Evolutionary conservation across 2,113 vertebrate genomes (phyloP), one percentile per base, ranked within the genome.

Genomic region (Neotoma lepida): DNA sequence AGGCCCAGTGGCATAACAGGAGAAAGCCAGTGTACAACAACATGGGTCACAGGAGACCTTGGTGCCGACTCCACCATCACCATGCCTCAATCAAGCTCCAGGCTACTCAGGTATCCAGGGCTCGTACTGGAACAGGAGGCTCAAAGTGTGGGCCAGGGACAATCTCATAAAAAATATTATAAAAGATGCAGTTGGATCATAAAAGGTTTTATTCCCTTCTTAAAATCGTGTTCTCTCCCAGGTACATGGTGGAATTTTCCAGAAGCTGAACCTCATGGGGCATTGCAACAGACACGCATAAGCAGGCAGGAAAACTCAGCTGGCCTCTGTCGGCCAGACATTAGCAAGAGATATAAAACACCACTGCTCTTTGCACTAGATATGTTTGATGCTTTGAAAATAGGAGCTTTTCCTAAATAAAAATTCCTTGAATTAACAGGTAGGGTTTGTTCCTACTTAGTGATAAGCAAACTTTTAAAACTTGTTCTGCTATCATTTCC

Each of bases 1-100:
- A 46, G n/a, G 54, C 12, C 22, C 15, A 0, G 1, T 1, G 15
- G 1, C 49, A 63, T 0, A 0, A 10, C 66, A 6, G 12, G 13
- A 30, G 3, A 49, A 49, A 78, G 58, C 46, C 1, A 2, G 12
- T 8, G 0, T 3, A 30, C 77, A 35, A 28, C 26, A 9, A 13
- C 28, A 0, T 1, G 0, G 1, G 49, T 22, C n/a, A 17, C 15
- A 0, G 1, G 5, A 20, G n/a, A 54, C 13, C 30, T 51, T 20
- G 2, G 17, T 2, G 9, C 46, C 2, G 1, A n/a, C 73, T 18
- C 6, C 0, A 8, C 28, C 56, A 28, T 17, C 9, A 28, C 28
- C 9, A 4, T 1, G 41, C 80, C 20, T 44, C n/a, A 0, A 5
- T 3, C 30, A 33, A 20, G 54, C 6, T 28, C 54, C 41, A 12